Evolutionary conservation across 37 sponge, comb jelly and placozoan genomes (phyloP).

Genomic region (Chondrosia reniformis): DNA sequence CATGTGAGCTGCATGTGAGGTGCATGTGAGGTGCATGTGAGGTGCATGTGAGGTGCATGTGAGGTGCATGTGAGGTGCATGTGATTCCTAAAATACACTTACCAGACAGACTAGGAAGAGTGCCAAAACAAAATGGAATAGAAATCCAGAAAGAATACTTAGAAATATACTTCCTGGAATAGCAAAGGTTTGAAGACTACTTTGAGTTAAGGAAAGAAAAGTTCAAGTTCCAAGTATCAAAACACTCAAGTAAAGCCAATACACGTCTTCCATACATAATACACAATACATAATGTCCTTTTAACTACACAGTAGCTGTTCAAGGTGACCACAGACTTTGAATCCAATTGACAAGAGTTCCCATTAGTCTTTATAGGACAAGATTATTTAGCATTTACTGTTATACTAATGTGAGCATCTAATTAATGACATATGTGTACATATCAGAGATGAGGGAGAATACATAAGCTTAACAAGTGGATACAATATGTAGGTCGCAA

Average conservation of each 20-base stretch:
- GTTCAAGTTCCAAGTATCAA: neutral
- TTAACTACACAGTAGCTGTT: neutral
- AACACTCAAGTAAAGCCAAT: neutral
- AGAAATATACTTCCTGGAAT: slow-evolving; percentile 95
- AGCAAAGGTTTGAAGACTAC: slow-evolving; percentile 89
- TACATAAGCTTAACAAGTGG: neutral
- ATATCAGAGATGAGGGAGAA: neutral
- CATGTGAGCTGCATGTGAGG: too few relatives aligned
- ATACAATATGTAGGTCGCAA: slow-evolving; percentile 85
- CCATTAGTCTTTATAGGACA: too few relatives aligned
- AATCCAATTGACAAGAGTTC: too few relatives aligned
- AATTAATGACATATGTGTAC: neutral
- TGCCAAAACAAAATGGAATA: slow-evolving; percentile 66
- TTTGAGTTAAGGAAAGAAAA: slow-evolving; percentile 26
- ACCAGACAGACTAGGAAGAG: neutral
- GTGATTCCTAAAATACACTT: too few relatives aligned
- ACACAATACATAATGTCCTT: neutral
- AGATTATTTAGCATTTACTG: too few relatives aligned
- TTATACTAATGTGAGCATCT: neutral
- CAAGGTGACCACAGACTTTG: neutral
- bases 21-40: too few relatives aligned
- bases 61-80: too few relatives aligned
- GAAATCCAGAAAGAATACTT: slow-evolving; percentile 87
- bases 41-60: too few relatives aligned
- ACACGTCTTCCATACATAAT: neutral